Evolutionary conservation across 2,113 vertebrate genomes (phyloP).

Genomic region (Ptychochromis oligacanthus): DNA sequence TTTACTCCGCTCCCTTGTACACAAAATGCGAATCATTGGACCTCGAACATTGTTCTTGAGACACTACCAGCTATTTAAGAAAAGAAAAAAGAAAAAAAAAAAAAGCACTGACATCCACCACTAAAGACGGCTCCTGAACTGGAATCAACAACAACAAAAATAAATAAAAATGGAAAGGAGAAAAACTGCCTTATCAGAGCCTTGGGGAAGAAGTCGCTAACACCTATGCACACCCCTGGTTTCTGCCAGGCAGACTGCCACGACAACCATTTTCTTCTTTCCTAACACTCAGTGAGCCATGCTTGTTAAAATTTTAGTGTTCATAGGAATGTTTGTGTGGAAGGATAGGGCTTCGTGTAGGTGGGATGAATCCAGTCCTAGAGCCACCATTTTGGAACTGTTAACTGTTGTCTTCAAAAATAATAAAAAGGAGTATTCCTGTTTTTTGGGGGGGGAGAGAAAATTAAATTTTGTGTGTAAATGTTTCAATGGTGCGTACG

Average conservation of each 20-base stretch:
- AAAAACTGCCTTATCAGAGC: slow-evolving; percentile 53
- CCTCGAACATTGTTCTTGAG: slow-evolving; percentile 11
- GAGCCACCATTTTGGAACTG: slow-evolving; percentile 87
- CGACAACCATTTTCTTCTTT: slow-evolving; percentile 13
- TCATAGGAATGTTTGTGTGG: slow-evolving; percentile 70
- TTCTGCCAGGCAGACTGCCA: slow-evolving; percentile 52
- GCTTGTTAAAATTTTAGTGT: slow-evolving; percentile 79
- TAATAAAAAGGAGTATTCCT: slow-evolving; percentile 56
- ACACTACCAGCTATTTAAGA: background rate
- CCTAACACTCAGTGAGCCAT: slow-evolving; percentile 81
- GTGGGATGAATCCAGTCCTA: slow-evolving; percentile 35
- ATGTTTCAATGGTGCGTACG: slow-evolving; percentile 77
- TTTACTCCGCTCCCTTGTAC: background rate
- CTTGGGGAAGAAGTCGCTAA: slow-evolving; percentile 47
- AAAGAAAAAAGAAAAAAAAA: slow-evolving; percentile 21
- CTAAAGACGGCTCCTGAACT: slow-evolving; percentile 12
- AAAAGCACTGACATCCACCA: slow-evolving; percentile 16
- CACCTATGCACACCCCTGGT: slow-evolving; percentile 78
- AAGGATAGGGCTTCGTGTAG: slow-evolving; percentile 25
- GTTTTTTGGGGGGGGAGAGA: slow-evolving; percentile 56
- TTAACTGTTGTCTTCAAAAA: slow-evolving; percentile 79
- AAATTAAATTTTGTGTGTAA: slow-evolving; percentile 75
- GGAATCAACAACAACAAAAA: background rate
- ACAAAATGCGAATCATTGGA: slow-evolving; percentile 3
- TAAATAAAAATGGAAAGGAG: background rate